Evolutionary conservation across 2,113 vertebrate species (phyloP), one percentile per base, ranked within the genome.

Genomic region (Petaurus breviceps): DNA sequence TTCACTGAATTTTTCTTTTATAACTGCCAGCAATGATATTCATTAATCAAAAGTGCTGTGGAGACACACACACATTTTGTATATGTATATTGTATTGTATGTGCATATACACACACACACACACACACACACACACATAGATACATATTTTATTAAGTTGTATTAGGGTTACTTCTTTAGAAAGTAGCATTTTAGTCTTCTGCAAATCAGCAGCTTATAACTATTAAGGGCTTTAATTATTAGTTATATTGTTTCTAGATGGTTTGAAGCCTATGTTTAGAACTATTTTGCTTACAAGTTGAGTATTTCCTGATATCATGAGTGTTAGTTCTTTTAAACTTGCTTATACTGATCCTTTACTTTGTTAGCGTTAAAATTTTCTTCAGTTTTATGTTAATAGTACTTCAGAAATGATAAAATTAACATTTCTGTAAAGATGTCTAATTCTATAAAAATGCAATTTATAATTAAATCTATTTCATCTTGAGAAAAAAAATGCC

Each of bases 291-390:
- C 97, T 98, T 96, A 96, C 92, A 98, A 98, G 89, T 97, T 97
- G 97, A 97, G 97, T 96, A 98, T 90, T 89, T 97, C 97, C 97
- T 98, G 94, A 96, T 95, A 77, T 97, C 96, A 51, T 98, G 95
- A 97, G 97, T 95, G 98, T 90, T 96, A 94, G 93, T 97, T 97
- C 97, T 94, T 97, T 95, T 98, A 98, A 97, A 97, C 98, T 94
- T 98, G 97, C 97, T 98, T 97, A 98, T 97, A 97, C 96, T 98
- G 98, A 99, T 98, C 98, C 99, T 99, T 98, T 98, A 94, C 98
- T 98, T 98, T 97, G 95, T 98, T 98, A 98, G 97, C 98, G 98
- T 98, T 98, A 98, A 98, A 97, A 92, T 93, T 97, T 98, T 97
- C 98, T 97, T 98, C 97, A 98, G 95, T 98, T 98, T 98, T 98